Conservation (phyloP, 2,888 invertebrate species). For the Acholoe squamosa region DNA sequence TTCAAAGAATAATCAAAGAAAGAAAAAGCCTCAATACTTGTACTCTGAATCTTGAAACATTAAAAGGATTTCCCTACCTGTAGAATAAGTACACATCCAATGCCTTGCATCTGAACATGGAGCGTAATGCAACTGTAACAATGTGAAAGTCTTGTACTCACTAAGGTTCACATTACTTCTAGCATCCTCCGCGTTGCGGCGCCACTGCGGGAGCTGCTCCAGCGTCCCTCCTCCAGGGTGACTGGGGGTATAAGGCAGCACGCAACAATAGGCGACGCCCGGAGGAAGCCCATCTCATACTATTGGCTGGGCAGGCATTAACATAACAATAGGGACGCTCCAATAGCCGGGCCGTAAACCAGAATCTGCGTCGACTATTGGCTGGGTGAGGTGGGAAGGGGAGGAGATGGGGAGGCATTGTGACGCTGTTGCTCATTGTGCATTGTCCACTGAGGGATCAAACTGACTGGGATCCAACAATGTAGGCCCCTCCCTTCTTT, state of each 20-base stretch:
- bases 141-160: no score
- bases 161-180: neutral
- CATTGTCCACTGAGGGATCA: slow-evolving; percentile 41
- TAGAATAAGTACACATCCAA: no score
- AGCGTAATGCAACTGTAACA: no score
- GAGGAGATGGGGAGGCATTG: slow-evolving; percentile 25
- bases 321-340: slow-evolving; percentile 43
- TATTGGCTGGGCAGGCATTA: slow-evolving; percentile 17
- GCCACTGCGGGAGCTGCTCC: slow-evolving; percentile 8
- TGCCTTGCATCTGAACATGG: no score
- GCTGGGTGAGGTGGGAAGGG: neutral
- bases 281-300: neutral
- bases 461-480: neutral
- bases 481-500: neutral
- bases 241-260: neutral
- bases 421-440: slow-evolving; percentile 11
- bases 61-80: no score
- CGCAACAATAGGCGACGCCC: slow-evolving; percentile 43
- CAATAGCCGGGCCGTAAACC: neutral
- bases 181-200: neutral
- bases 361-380: neutral
- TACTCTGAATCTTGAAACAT: no score
- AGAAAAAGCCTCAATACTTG: no score
- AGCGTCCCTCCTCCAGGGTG: slow-evolving; percentile 45
- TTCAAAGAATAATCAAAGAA: no score